These are phyloP conservation scores for Microplitis mediator DNA, from an alignment of 1,140 invertebrate genomes.

Conservation along the genomic window DNA sequence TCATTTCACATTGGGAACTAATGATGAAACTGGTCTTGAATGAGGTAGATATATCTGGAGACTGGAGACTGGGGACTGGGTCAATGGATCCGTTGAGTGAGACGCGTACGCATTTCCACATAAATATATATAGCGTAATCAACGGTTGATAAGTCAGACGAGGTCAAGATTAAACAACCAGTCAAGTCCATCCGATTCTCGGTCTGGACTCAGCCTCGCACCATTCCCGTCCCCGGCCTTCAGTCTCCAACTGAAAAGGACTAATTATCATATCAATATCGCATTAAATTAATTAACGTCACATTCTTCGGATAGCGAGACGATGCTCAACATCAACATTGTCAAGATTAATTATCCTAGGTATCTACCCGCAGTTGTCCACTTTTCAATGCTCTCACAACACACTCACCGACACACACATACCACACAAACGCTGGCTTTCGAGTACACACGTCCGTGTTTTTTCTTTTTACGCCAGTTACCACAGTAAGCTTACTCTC, in stretches of 20 bases:
- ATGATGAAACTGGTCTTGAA: conserved; percentile 8
- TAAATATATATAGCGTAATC: not conserved
- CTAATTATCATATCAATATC: conserved; percentile 56
- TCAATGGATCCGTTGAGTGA: not conserved
- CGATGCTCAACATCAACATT: conserved; percentile 33
- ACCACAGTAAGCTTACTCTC: conserved; percentile 1
- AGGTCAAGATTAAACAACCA: not conserved
- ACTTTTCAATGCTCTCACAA: conserved; percentile 14
- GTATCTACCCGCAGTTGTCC: conserved; percentile 15
- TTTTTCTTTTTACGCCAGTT: conserved; percentile 14
- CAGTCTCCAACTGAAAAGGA: not conserved
- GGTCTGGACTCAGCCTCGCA: not conserved
- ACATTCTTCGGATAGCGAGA: conserved; percentile 28
- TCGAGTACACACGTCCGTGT: not conserved
- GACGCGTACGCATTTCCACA: not conserved
- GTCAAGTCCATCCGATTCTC: not conserved
- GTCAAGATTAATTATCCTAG: conserved; percentile 48
- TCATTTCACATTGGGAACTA: not conserved
- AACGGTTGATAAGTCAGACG: too few species aligned
- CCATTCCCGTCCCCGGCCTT: too few species aligned
- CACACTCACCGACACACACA: too few species aligned
- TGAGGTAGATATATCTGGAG: not conserved
- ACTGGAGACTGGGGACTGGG: not conserved
- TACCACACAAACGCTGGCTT: too few species aligned
- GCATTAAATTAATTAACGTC: conserved; percentile 52